Conservation (phyloP, 2,888 invertebrate species). For the Protodeltote pygarga region DNA sequence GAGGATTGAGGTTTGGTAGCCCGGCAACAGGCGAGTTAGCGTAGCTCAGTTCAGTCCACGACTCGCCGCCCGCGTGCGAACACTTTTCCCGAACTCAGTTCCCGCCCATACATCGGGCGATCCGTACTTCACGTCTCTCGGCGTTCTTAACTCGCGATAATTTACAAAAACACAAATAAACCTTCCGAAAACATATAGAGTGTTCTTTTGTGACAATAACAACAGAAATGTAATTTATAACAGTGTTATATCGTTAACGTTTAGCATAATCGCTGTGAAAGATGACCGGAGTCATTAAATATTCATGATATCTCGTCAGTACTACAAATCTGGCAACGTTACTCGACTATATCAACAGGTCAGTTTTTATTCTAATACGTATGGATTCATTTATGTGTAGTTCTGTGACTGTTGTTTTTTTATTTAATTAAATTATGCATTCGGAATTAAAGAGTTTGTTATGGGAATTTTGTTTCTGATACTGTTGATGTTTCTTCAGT, state of each 20-base stretch:
- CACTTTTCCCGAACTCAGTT: constrained; percentile 47
- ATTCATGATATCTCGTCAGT: constrained; percentile 64
- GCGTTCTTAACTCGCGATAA: constrained; percentile 19
- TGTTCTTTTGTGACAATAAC: constrained; percentile 55
- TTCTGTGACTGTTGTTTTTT: constrained; percentile 5
- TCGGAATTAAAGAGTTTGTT: too few species aligned
- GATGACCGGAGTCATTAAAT: constrained; percentile 65
- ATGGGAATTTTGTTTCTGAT: too few species aligned
- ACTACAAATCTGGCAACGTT: constrained; percentile 57
- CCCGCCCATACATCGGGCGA: constrained; percentile 42
- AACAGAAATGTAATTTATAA: constrained; percentile 54
- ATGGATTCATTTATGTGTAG: constrained; percentile 28
- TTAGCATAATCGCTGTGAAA: constrained; percentile 57
- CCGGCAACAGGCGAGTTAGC: constrained; percentile 70
- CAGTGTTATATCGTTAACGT: constrained; percentile 53
- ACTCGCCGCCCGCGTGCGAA: constrained; percentile 42
- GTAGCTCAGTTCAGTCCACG: constrained; percentile 51
- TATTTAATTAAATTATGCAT: not conserved
- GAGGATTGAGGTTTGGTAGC: constrained; percentile 51
- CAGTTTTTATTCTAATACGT: constrained; percentile 59
- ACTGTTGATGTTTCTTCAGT: too few species aligned
- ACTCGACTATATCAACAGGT: constrained; percentile 72
- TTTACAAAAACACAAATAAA: constrained; percentile 19
- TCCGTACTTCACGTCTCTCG: constrained; percentile 23
- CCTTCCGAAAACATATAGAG: constrained; percentile 24